Conservation (phyloP, 2,113 vertebrate genomes). For the Brachypteracias leptosomus region DNA sequence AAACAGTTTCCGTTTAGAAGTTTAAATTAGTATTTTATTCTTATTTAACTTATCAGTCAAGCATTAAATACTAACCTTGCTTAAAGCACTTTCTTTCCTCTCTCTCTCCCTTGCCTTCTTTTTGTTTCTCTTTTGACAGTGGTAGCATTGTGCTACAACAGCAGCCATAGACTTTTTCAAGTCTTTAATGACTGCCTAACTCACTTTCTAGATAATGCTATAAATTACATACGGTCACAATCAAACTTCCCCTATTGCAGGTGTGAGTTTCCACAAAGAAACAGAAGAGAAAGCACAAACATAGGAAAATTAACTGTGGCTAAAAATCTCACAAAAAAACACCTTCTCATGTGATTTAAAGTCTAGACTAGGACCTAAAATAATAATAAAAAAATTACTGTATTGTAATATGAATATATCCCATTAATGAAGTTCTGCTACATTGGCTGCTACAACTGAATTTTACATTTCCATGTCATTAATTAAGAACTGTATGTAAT, state of each 20-base stretch:
- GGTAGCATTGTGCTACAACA: neutral
- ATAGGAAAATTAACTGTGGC: neutral
- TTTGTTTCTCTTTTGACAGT: neutral
- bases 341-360: neutral
- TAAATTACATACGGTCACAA: neutral
- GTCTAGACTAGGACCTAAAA: neutral
- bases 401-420: neutral
- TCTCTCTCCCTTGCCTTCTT: neutral
- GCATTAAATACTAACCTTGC: neutral
- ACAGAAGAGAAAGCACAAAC: neutral
- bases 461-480: neutral
- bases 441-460: neutral
- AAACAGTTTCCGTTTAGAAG: neutral
- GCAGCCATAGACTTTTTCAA: neutral
- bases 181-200: neutral
- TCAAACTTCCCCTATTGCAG: neutral
- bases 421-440: neutral
- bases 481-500: slow-evolving; percentile 32
- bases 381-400: neutral
- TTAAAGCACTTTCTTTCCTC: neutral
- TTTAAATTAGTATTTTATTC: neutral
- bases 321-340: neutral
- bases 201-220: neutral
- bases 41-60: neutral
- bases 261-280: neutral